A percentile compares a stretch with the other conserved stretches of the same genome.
These are phyloP conservation scores for Rhagophthalmus giganteus DNA, from an alignment of 2,888 invertebrate genomes.

Conservation along the genomic window DNA sequence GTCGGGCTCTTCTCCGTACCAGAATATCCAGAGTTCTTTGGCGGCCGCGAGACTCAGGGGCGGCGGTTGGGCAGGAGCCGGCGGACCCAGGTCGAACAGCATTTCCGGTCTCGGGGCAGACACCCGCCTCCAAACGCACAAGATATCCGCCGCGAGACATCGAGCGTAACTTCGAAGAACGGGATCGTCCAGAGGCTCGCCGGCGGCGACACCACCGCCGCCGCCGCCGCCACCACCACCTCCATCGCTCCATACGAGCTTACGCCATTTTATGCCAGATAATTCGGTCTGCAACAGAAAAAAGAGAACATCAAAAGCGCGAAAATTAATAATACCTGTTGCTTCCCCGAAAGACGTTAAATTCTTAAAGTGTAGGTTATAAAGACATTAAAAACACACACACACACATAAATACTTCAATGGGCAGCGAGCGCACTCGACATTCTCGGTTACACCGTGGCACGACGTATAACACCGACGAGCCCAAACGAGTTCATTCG, in stretches of 20 bases:
- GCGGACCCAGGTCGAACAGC: conserved; percentile 57
- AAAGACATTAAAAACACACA: conserved; percentile 19
- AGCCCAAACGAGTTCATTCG: conserved; percentile 26
- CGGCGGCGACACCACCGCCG: conserved; percentile 57
- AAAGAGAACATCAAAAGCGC: conserved; percentile 33
- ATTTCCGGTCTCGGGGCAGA: conserved; percentile 58
- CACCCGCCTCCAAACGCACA: conserved; percentile 97
- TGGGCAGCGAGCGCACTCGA: conserved; percentile 47
- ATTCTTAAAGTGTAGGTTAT: conserved; percentile 8
- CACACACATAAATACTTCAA: conserved; percentile 40
- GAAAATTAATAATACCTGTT: conserved; percentile 15
- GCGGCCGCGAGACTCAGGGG: conserved; percentile 82
- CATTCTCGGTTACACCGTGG: conserved; percentile 12
- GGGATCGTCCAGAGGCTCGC: conserved; percentile 80
- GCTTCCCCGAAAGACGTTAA: conserved; percentile 17
- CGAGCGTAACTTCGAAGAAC: conserved; percentile 88
- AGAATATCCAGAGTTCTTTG: conserved; percentile 99
- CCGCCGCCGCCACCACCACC: conserved; percentile 57
- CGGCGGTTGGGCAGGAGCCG: conserved; percentile 62
- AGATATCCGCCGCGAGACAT: conserved; percentile 90
- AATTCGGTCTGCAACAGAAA: conserved; percentile 87
- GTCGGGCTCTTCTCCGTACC: conserved; percentile 98
- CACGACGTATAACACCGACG: conserved; percentile 17
- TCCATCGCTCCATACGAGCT: conserved; percentile 81
- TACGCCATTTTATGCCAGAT: conserved; percentile 99